A percentile compares a stretch with the other conserved stretches of the same genome.
Conservation (phyloP, 2,113 vertebrate species). For the Neolamprologus toae region DNA sequence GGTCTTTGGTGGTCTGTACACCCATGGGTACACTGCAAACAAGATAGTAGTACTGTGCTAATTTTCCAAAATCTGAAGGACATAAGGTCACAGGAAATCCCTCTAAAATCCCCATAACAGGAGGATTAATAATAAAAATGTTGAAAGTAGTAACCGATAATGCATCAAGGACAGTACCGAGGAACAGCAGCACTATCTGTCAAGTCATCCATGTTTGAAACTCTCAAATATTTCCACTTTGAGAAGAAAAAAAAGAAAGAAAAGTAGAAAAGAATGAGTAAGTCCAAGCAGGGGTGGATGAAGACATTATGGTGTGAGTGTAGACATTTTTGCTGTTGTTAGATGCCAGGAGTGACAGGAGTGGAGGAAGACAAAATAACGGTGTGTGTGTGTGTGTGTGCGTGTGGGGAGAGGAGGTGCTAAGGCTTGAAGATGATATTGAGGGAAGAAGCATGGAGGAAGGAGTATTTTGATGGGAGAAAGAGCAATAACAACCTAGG, state of each 20-base stretch:
- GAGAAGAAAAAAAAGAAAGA: not conserved
- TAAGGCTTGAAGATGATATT: not conserved
- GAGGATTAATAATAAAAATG: not conserved
- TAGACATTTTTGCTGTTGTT: not conserved
- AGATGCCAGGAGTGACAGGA: not conserved
- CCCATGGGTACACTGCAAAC: not conserved
- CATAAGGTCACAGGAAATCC: not conserved
- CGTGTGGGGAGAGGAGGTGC: not conserved
- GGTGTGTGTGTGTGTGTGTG: not conserved
- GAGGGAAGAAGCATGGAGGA: not conserved
- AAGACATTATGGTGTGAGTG: not conserved
- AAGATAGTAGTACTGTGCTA: not conserved
- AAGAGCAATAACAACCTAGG: not conserved
- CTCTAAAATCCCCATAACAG: not conserved
- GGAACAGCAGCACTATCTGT: not conserved
- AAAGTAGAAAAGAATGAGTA: not conserved
- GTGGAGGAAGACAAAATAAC: not conserved
- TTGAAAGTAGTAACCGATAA: not conserved
- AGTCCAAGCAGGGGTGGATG: not conserved
- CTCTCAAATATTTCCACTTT: conserved; percentile 9
- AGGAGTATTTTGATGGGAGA: conserved; percentile 14
- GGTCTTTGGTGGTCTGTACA: not conserved
- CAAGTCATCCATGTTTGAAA: not conserved
- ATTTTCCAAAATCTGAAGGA: not conserved
- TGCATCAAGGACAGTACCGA: not conserved